Conservation (phyloP, 2,888 invertebrate species). For the Euplexia lucipara region DNA sequence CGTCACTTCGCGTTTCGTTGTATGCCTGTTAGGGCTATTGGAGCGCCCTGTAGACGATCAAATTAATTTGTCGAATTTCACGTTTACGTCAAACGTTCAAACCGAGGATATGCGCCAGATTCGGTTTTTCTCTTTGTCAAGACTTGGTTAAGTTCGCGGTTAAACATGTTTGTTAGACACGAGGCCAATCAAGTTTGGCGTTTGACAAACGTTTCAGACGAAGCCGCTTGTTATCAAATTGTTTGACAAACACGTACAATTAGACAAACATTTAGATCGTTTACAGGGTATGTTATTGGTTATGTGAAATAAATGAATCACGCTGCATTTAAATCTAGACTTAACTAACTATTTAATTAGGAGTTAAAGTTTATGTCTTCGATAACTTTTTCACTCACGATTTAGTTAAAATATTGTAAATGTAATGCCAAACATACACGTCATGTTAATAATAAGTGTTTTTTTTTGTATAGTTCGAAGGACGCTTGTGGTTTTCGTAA, state of each 20-base stretch:
- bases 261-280: no score
- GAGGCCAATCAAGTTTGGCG: no score
- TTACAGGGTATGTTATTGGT: slow-evolving; percentile 12
- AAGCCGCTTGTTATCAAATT: no score
- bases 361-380: slow-evolving; percentile 50
- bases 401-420: slow-evolving; percentile 53
- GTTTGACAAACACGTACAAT: no score
- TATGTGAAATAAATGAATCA: slow-evolving; percentile 29
- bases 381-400: slow-evolving; percentile 37
- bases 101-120: no score
- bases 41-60: no score
- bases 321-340: slow-evolving; percentile 63
- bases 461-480: slow-evolving; percentile 26
- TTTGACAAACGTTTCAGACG: no score
- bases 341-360: slow-evolving; percentile 39
- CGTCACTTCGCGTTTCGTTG: background rate
- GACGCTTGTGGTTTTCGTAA: slow-evolving; percentile 59
- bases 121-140: no score
- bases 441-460: slow-evolving; percentile 48
- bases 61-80: no score
- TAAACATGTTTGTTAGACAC: no score
- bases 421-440: slow-evolving; percentile 62
- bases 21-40: slow-evolving; percentile 10
- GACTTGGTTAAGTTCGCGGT: no score
- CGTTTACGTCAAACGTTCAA: no score